Percentiles rank a stretch among this genome's conserved stretches.
phyloP scores from a whole-genome alignment of 2,888 invertebrate genomes.

The Pristionchus exspectatus region DNA sequence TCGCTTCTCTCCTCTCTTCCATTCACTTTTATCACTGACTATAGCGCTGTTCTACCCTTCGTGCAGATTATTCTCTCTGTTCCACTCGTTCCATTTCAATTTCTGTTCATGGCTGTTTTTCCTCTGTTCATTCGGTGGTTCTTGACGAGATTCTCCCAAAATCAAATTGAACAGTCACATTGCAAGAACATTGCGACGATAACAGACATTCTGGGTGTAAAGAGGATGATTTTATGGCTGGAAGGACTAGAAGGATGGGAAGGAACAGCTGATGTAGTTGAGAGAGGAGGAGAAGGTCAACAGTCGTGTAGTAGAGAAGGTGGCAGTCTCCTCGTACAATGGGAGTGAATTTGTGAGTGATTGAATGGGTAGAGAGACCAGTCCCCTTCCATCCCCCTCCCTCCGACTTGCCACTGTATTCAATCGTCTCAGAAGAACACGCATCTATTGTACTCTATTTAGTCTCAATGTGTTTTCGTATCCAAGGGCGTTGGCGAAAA shows the following conservation, averaged over 20 bases:
- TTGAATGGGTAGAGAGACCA: constrained; percentile 43
- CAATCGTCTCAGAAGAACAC: constrained; percentile 29
- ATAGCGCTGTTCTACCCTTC: constrained; percentile 15
- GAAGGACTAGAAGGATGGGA: background rate
- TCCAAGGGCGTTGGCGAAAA: background rate
- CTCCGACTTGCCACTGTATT: constrained; percentile 30
- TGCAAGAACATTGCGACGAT: background rate
- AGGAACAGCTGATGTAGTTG: constrained; percentile 22
- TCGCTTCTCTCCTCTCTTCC: constrained; percentile 8
- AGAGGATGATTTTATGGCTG: background rate
- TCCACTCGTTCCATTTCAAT: constrained; percentile 13
- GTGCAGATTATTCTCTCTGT: background rate
- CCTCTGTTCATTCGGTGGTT: background rate
- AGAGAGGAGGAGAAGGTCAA: constrained; percentile 26
- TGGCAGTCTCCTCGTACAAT: constrained; percentile 26
- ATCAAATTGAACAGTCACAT: background rate
- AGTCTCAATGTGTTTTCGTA: background rate
- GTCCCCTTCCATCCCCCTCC: background rate
- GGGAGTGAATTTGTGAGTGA: constrained; percentile 42
- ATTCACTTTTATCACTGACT: constrained; percentile 35
- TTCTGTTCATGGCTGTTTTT: background rate
- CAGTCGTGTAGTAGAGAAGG: constrained; percentile 12
- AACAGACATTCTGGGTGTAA: background rate
- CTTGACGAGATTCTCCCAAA: background rate
- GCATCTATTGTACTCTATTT: constrained; percentile 1